A percentile compares a stretch with the other conserved stretches of the same genome.
These are phyloP conservation scores for Therioaphis trifolii DNA, from an alignment of 2,888 invertebrate genomes.

Conservation along the genomic window DNA sequence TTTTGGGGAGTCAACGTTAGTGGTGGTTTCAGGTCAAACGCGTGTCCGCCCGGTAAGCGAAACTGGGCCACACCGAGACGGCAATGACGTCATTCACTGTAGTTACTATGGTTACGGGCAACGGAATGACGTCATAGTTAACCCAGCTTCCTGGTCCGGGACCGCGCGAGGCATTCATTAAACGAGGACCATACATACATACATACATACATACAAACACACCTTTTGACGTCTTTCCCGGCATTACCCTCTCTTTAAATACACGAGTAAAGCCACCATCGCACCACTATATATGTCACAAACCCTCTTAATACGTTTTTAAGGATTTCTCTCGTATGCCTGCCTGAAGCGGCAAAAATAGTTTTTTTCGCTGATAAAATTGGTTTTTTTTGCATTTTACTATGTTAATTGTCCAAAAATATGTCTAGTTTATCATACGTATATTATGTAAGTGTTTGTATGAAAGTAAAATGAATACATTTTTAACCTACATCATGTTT, in stretches of 20 bases:
- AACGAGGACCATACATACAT: constrained; percentile 37
- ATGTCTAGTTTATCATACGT: background rate
- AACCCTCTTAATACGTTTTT: constrained; percentile 33
- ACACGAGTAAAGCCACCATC: background rate
- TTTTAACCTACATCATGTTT: too few species aligned
- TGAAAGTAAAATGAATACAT: too few species aligned
- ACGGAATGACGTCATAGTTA: constrained; percentile 58
- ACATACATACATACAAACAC: background rate
- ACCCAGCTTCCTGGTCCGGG: constrained; percentile 62
- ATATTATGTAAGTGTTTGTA: too few species aligned
- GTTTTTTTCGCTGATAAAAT: background rate
- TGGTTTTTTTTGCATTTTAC: background rate
- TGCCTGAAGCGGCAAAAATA: background rate
- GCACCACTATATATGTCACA: background rate
- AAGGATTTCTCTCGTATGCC: constrained; percentile 5
- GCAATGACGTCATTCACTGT: constrained; percentile 60
- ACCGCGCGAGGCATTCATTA: constrained; percentile 60
- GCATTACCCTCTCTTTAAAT: background rate
- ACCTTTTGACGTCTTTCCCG: constrained; percentile 22
- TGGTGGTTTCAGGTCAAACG: constrained; percentile 56
- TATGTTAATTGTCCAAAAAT: background rate
- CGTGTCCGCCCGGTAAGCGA: constrained; percentile 45
- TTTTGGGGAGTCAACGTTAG: background rate
- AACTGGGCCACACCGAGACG: constrained; percentile 56
- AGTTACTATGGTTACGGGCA: constrained; percentile 51